Evolutionary conservation across 2,113 vertebrate genomes (phyloP), one percentile per base, ranked within the genome.

Genomic region (Neopipo cinnamomea): DNA sequence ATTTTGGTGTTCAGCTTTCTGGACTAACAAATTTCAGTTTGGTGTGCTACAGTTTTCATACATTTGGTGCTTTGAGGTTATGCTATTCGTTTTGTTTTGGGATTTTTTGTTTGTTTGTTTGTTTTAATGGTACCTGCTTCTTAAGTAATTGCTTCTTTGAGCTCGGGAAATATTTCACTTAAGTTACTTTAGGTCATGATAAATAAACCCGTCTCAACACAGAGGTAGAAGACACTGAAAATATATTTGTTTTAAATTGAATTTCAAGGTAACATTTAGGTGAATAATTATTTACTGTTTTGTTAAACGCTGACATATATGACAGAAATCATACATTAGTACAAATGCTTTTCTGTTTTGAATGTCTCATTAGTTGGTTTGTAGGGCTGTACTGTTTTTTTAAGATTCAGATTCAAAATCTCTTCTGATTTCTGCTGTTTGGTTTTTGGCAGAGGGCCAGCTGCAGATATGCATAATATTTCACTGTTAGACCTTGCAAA

Each of bases 381-480:
- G 94, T 93, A 96, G 83, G 77, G 70, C 89, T 94, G 94, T 56
- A 78, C 93, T 87, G 84, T 63, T 96, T 98, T 97, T 81, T 98
- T 97, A 97, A 98, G 98, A 97, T 97, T 96, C 95, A 95, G 96
- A 97, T 95, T 97, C 96, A 97, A 97, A 98, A 98, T 98, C 96
- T 97, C 96, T 90, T 94, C 97, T 98, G 97, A 97, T 97, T 97
- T 95, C 97, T 97, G 92, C 97, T 97, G 90, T 97, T 98, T 77
- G 85, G 79, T 77, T 98, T 97, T 98, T 99, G 98, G 99, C 98
- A 97, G 97, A 82, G 70, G 97, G 97, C 98, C 98, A 98, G 97
- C 95, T 97, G 98, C 97, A 99, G 98, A 99, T 99, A 98, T 99
- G 98, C 98, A 98, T 99, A 98, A 98, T 99, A 98, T 99, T 99